phyloP scores from a whole-genome alignment of 2,797 vertebrate species.

The Pseudochirops corinnae region DNA sequence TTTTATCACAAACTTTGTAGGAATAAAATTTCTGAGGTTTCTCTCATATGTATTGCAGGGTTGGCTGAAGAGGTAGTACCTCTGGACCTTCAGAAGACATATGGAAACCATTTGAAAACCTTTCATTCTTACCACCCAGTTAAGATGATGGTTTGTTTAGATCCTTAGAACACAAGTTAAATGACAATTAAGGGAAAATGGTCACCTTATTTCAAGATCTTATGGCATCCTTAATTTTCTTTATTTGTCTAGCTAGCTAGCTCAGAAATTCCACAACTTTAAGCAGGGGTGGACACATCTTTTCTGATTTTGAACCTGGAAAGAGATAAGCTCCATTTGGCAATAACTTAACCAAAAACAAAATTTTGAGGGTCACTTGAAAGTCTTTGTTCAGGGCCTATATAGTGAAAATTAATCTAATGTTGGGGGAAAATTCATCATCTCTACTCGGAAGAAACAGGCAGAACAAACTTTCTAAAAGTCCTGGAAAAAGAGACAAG shows the following conservation, averaged over 20 bases:
- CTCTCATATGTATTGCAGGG: neutral
- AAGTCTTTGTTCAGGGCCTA: neutral
- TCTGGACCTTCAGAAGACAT: neutral
- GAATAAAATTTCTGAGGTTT: neutral
- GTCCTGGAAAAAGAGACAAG: neutral
- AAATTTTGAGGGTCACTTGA: neutral
- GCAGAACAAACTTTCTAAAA: neutral
- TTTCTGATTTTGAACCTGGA: neutral
- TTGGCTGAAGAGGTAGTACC: neutral
- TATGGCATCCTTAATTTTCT: neutral
- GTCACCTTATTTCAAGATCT: constrained; percentile 4
- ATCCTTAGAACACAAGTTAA: neutral
- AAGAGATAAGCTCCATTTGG: neutral
- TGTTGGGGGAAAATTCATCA: neutral
- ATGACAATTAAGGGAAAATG: neutral
- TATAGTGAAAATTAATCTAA: neutral
- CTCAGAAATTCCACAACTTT: constrained; percentile 2
- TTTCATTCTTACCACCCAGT: neutral
- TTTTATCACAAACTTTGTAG: neutral
- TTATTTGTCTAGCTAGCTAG: neutral
- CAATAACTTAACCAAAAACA: neutral
- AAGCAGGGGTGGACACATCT: neutral
- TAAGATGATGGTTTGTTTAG: constrained; percentile 10
- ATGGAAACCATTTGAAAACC: neutral
- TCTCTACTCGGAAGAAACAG: neutral